Evolutionary conservation across 2,888 invertebrate species (phyloP).

Genomic region (Epiblema foenella): DNA sequence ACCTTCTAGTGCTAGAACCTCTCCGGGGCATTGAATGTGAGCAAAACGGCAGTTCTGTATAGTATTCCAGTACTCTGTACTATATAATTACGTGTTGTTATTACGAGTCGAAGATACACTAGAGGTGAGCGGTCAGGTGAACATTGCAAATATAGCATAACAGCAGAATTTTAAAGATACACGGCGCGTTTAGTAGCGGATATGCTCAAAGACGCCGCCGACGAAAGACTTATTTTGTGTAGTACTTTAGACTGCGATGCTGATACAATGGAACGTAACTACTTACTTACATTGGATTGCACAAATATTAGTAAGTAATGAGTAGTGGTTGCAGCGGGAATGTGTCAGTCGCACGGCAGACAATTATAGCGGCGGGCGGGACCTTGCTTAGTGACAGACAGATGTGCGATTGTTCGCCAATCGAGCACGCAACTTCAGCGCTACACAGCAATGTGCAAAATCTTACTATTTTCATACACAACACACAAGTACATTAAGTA

Average conservation of each 20-base stretch:
- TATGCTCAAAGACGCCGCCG: background rate
- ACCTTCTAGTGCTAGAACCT: background rate
- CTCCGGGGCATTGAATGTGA: background rate
- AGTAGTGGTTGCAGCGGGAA: constrained; percentile 63
- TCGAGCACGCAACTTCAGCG: constrained; percentile 49
- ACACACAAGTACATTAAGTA: constrained; percentile 38
- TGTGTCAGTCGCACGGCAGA: constrained; percentile 72
- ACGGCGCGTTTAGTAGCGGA: too few relatives aligned
- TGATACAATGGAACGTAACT: constrained; percentile 47
- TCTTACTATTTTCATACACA: constrained; percentile 42
- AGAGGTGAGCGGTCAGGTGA: too few relatives aligned
- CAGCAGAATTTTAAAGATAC: too few relatives aligned
- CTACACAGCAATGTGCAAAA: constrained; percentile 42
- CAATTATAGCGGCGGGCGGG: constrained; percentile 62
- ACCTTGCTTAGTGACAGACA: constrained; percentile 77
- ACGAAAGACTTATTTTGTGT: too few relatives aligned
- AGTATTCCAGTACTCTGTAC: too few relatives aligned
- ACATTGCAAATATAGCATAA: too few relatives aligned
- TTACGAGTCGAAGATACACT: too few relatives aligned
- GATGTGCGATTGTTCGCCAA: constrained; percentile 72
- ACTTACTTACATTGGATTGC: constrained; percentile 59
- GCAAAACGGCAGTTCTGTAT: background rate
- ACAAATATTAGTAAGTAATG: constrained; percentile 65
- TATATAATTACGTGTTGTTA: too few relatives aligned
- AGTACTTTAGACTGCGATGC: constrained; percentile 16